Evolutionary conservation across 2,888 invertebrate genomes (phyloP).

Genomic region (Steinernema carpocapsae): DNA sequence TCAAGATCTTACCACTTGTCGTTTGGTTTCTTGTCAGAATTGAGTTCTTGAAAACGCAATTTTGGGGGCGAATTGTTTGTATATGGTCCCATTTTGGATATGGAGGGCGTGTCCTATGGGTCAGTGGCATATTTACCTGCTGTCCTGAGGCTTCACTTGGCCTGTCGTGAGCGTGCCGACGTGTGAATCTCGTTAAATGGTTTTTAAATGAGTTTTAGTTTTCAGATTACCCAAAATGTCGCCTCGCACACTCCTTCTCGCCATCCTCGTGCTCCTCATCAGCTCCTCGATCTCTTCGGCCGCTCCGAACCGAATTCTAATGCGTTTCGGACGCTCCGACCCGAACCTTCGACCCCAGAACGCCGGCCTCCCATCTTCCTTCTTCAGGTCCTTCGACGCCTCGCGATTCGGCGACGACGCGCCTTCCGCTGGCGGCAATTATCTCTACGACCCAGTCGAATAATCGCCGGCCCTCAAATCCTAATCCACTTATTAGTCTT

Average conservation of each 20-base stretch:
- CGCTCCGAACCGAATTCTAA: slow-evolving; percentile 26
- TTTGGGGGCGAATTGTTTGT: too few relatives aligned
- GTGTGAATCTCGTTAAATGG: too few relatives aligned
- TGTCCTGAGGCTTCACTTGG: too few relatives aligned
- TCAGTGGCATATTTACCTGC: too few relatives aligned
- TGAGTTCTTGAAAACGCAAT: too few relatives aligned
- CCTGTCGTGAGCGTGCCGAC: too few relatives aligned
- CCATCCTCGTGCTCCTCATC: slow-evolving; percentile 9
- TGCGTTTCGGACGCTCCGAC: slow-evolving; percentile 32
- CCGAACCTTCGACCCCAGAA: slow-evolving; percentile 21
- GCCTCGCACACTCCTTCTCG: slow-evolving; percentile 15
- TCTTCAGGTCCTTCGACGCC: slow-evolving; percentile 14
- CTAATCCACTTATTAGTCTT: too few relatives aligned
- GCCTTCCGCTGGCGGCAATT: slow-evolving; percentile 9
- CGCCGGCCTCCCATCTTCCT: neutral
- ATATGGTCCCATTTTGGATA: too few relatives aligned
- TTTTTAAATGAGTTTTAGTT: too few relatives aligned
- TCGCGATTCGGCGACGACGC: slow-evolving; percentile 23
- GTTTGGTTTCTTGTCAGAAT: too few relatives aligned
- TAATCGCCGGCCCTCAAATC: neutral
- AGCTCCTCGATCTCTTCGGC: slow-evolving; percentile 12
- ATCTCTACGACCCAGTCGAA: slow-evolving; percentile 9
- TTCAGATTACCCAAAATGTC: neutral
- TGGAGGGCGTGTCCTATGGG: too few relatives aligned
- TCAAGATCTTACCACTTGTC: too few relatives aligned